Evolutionary conservation across 2,888 invertebrate genomes (phyloP).

Genomic region (Lobophora halterata): DNA sequence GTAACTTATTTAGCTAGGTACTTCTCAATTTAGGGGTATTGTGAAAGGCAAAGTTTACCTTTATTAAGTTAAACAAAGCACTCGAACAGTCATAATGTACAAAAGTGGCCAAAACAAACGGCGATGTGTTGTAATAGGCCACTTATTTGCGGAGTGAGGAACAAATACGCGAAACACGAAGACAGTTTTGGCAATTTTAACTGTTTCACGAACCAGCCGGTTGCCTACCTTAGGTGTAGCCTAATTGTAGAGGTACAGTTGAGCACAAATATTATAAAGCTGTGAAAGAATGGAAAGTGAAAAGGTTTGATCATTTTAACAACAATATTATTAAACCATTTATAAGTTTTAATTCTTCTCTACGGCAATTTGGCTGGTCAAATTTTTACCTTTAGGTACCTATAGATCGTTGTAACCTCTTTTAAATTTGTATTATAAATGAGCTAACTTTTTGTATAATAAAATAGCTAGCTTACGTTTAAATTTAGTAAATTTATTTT

Average conservation of each 20-base stretch:
- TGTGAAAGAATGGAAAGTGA: background rate
- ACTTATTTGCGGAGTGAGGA: conserved; percentile 15
- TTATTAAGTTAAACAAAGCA: background rate
- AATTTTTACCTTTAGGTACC: too few relatives aligned
- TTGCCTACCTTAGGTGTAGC: conserved; percentile 10
- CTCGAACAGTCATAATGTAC: conserved; percentile 14
- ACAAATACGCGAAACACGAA: conserved; percentile 16
- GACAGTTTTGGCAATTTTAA: conserved; percentile 19
- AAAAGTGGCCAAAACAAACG: conserved; percentile 18
- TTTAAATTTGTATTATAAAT: too few relatives aligned
- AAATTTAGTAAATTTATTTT: too few relatives aligned
- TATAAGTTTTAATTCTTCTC: too few relatives aligned
- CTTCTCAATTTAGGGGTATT: too few relatives aligned
- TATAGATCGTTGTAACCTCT: too few relatives aligned
- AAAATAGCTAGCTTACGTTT: too few relatives aligned
- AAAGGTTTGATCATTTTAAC: background rate
- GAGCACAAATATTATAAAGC: conserved; percentile 7
- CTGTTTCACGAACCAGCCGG: conserved; percentile 18
- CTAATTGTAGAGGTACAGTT: background rate
- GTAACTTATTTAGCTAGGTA: too few relatives aligned
- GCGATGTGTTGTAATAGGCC: conserved; percentile 18
- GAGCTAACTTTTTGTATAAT: too few relatives aligned
- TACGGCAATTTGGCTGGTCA: too few relatives aligned
- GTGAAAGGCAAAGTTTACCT: too few relatives aligned
- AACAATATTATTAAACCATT: too few relatives aligned